These are phyloP conservation scores for Steatocranus sp. DNA, from an alignment of 2,797 vertebrate species.

Conservation along the genomic window DNA sequence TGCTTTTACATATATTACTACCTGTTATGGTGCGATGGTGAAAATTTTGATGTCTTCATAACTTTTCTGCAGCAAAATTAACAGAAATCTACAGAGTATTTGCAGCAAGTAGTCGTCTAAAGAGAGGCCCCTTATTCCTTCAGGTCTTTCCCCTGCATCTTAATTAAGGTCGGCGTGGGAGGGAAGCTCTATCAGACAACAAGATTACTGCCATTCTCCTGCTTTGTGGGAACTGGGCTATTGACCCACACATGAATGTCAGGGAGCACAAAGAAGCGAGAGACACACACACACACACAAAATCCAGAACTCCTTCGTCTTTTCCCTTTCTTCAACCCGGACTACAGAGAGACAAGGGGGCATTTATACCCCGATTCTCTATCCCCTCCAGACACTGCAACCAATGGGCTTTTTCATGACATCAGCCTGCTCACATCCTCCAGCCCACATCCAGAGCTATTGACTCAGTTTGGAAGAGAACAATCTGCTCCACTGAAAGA, in stretches of 20 bases:
- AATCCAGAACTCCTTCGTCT: conserved; percentile 37
- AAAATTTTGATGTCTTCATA: neutral
- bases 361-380: conserved; percentile 58
- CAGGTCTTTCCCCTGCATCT: conserved; percentile 47
- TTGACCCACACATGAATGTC: conserved; percentile 60
- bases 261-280: conserved; percentile 60
- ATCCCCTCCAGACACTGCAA: conserved; percentile 45
- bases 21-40: neutral
- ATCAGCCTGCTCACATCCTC: conserved; percentile 44
- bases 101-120: neutral
- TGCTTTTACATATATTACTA: neutral
- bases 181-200: conserved; percentile 47
- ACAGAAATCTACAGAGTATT: neutral
- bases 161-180: conserved; percentile 57
- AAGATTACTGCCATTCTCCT: conserved; percentile 61
- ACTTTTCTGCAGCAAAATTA: neutral
- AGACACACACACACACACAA: conserved; percentile 38
- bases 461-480: conserved; percentile 29
- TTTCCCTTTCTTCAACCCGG: conserved; percentile 32
- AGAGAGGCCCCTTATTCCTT: conserved; percentile 20
- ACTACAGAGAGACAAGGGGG: conserved; percentile 51
- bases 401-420: conserved; percentile 57
- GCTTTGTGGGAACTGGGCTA: conserved; percentile 68
- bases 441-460: conserved; percentile 47
- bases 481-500: conserved; percentile 45